These are phyloP conservation scores for Embidobia sp. DNA, from an alignment of 2,888 invertebrate genomes.

Conservation along the genomic window DNA sequence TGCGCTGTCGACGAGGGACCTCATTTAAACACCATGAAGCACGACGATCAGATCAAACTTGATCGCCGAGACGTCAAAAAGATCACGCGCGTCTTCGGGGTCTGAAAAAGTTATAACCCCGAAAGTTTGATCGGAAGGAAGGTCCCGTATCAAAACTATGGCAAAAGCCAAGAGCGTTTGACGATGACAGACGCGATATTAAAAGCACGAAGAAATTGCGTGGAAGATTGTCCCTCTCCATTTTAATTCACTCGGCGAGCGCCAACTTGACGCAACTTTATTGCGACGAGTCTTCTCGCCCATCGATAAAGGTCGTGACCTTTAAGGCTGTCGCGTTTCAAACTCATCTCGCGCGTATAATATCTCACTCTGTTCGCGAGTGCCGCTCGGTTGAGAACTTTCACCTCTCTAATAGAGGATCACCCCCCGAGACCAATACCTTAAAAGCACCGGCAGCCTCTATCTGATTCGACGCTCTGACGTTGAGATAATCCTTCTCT, in stretches of 20 bases:
- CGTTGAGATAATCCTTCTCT: slow-evolving; percentile 77
- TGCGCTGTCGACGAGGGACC: too few species aligned
- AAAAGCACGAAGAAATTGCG: slow-evolving; percentile 56
- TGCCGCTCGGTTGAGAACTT: slow-evolving; percentile 31
- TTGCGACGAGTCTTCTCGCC: slow-evolving; percentile 63
- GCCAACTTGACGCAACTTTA: slow-evolving; percentile 48
- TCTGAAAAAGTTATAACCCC: slow-evolving; percentile 27
- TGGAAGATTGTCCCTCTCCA: slow-evolving; percentile 48
- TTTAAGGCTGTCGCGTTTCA: slow-evolving; percentile 48
- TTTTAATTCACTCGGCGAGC: slow-evolving; percentile 47
- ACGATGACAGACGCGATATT: slow-evolving; percentile 42
- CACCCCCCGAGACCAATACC: slow-evolving; percentile 74
- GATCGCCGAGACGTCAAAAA: slow-evolving; percentile 25
- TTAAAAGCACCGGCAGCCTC: slow-evolving; percentile 75
- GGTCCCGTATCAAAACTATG: slow-evolving; percentile 29
- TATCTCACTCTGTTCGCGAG: slow-evolving; percentile 61
- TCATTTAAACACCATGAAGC: slow-evolving; percentile 43
- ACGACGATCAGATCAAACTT: slow-evolving; percentile 52
- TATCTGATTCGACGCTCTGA: slow-evolving; percentile 74
- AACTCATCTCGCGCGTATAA: slow-evolving; percentile 67
- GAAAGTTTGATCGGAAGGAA: slow-evolving; percentile 28
- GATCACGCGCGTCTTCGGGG: not conserved
- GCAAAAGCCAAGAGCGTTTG: slow-evolving; percentile 25
- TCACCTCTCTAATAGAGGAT: slow-evolving; percentile 59
- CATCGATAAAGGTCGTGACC: slow-evolving; percentile 61